Percentiles rank a stretch among this genome's conserved stretches.
phyloP scores from a whole-genome alignment of 2,888 invertebrate genomes.

The Brachycybe producta region DNA sequence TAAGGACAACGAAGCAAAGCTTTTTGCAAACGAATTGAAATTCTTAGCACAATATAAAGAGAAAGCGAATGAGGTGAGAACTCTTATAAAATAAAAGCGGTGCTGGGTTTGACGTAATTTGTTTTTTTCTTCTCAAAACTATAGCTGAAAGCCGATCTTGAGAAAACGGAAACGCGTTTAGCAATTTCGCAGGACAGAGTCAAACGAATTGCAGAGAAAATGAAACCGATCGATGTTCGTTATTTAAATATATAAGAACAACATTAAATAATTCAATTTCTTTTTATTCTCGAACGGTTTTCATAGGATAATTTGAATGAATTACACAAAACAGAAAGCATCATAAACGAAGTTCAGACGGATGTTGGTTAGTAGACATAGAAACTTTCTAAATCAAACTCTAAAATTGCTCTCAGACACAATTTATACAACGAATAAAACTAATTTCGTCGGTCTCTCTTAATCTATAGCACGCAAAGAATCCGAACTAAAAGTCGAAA shows the following conservation, averaged over 20 bases:
- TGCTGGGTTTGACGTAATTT: not conserved
- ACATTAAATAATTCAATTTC: not conserved
- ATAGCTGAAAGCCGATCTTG: conserved; percentile 4
- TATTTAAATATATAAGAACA: not conserved
- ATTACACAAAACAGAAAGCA: conserved; percentile 1
- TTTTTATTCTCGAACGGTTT: not conserved
- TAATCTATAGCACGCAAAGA: conserved; percentile 8
- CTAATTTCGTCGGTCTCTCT: too few species aligned
- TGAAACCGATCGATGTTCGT: conserved; percentile 9
- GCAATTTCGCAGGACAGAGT: conserved; percentile 1
- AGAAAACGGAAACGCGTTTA: conserved; percentile 4
- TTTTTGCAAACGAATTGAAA: not conserved
- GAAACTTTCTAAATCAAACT: not conserved
- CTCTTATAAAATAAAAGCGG: not conserved
- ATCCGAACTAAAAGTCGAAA: conserved; percentile 6
- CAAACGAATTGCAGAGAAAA: conserved; percentile 1
- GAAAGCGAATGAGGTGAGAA: conserved; percentile 1
- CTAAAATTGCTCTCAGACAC: not conserved
- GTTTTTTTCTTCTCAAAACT: not conserved
- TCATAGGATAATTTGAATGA: conserved; percentile 1
- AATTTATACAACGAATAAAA: too few species aligned
- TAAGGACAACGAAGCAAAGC: conserved; percentile 1
- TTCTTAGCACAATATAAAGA: not conserved
- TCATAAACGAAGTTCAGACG: conserved; percentile 1
- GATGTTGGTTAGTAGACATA: conserved; percentile 4